phyloP scores from a whole-genome alignment of 2,797 vertebrate species.

The Antrozous pallidus region DNA sequence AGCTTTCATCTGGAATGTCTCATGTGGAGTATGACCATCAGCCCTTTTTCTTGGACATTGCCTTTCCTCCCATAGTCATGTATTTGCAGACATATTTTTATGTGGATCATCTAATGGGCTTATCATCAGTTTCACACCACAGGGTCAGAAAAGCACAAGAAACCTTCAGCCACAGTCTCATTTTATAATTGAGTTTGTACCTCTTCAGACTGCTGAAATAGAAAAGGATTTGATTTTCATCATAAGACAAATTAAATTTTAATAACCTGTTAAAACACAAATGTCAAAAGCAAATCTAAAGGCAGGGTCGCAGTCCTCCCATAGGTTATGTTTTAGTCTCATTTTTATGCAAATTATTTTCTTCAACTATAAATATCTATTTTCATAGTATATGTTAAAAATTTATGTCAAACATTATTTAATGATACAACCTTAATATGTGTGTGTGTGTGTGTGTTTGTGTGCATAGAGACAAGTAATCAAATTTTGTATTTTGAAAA shows the following conservation, averaged over 20 bases:
- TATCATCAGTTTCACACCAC: constrained; percentile 53
- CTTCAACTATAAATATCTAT: constrained; percentile 61
- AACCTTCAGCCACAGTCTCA: constrained; percentile 70
- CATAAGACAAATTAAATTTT: constrained; percentile 82
- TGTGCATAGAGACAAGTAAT: not conserved
- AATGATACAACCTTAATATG: not conserved
- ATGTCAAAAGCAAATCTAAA: constrained; percentile 82
- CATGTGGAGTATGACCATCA: not conserved
- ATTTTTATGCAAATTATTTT: constrained; percentile 79
- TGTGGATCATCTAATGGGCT: constrained; percentile 44
- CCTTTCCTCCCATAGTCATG: constrained; percentile 18
- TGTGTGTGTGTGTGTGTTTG: not conserved
- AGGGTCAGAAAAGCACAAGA: constrained; percentile 63
- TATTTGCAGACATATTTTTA: constrained; percentile 16
- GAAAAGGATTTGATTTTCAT: constrained; percentile 83
- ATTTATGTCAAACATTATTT: constrained; percentile 44
- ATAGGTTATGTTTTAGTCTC: constrained; percentile 64
- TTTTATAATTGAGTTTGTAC: constrained; percentile 74
- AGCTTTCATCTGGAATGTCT: not conserved
- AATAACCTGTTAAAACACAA: constrained; percentile 83
- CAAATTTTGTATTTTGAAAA: not conserved
- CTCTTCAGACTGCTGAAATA: constrained; percentile 73
- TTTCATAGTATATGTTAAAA: constrained; percentile 52
- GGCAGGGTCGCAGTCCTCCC: constrained; percentile 65
- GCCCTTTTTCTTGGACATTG: not conserved